Percentiles rank a stretch among this genome's conserved stretches.
These are phyloP conservation scores for Pseudomyrmex pallidus DNA, from an alignment of 1,140 invertebrate species.

Conservation along the genomic window DNA sequence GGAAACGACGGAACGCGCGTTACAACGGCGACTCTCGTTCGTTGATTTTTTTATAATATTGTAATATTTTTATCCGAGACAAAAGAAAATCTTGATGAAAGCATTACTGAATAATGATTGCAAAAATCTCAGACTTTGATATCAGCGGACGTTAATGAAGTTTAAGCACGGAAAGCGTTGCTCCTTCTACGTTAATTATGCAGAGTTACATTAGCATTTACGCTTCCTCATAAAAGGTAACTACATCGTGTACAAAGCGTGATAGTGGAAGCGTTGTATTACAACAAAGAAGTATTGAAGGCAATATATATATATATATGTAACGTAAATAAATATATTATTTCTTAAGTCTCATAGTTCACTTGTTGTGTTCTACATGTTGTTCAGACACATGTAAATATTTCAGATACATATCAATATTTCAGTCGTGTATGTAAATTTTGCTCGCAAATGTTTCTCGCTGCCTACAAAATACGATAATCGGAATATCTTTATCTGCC, in stretches of 20 bases:
- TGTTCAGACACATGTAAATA: background rate
- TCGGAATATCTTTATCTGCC: slow-evolving; percentile 2
- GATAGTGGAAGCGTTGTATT: background rate
- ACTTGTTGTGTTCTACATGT: background rate
- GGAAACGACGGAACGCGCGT: too few species aligned
- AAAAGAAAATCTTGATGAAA: background rate
- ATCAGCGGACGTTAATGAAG: slow-evolving; percentile 29
- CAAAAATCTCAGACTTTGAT: slow-evolving; percentile 10
- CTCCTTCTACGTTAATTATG: slow-evolving; percentile 13
- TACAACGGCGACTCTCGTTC: too few species aligned
- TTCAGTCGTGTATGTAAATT: background rate
- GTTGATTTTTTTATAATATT: background rate
- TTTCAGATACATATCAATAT: background rate
- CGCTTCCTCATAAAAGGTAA: background rate
- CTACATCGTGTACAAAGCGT: background rate
- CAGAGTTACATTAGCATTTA: background rate
- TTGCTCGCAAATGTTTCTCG: background rate
- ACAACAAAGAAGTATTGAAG: background rate
- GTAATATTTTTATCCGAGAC: background rate
- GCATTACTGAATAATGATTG: slow-evolving; percentile 4
- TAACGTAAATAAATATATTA: background rate
- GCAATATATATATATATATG: slow-evolving; percentile 4
- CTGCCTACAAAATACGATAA: background rate
- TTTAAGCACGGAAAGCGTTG: background rate
- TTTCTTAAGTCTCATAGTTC: background rate